Evolutionary conservation across 1,140 invertebrate species (phyloP), one percentile per base, ranked within the genome.

Genomic region (Elymnias hypermnestra): DNA sequence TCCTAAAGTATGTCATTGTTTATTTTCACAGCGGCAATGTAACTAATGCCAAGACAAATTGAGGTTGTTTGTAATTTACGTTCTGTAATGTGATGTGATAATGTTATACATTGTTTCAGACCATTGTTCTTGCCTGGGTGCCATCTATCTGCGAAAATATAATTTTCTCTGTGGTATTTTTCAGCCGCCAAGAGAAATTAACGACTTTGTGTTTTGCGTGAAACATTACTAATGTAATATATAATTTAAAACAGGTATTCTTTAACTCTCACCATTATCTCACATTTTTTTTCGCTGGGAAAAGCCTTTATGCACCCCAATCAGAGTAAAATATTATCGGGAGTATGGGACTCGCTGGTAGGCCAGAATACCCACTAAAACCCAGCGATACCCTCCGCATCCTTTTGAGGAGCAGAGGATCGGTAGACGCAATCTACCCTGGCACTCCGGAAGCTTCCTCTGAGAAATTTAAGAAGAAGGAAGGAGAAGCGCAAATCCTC

Each of bases 41-140:
- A 18, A 40, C 26, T 40, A 48, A 48, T 48, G 45, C 45, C 45
- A 48, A 48, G 45, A 48, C 37, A 48, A 40, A 48, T 40, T 39
- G 45, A 40, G 45, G 45, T 40, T 48, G 28, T 25, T 35, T 25
- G 45, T 46, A 48, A 48, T 40, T 48, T 33, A 47, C 44, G 19
- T 14, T 18, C 18, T 39, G 26, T 39, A 48, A 40, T 29, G 15
- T 29, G 28, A 9, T 40, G 37, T 35, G 45, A 48, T 35, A 31
- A 35, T 40, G 28, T 48, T 48, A 23, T 29, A 13, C 26, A 12
- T 12, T 29, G 26, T 29, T 29, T 29, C 9, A 13, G 3, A 12
- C 9, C 26, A 29, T 29, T 29, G 26, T 29, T 29, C 26, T 29
- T 6, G 26, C 26, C 6, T 12, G 4, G 26, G 25, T 2, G 10